These are phyloP conservation scores for Melanostoma scalare DNA, from an alignment of 2,888 invertebrate species.

Conservation along the genomic window DNA sequence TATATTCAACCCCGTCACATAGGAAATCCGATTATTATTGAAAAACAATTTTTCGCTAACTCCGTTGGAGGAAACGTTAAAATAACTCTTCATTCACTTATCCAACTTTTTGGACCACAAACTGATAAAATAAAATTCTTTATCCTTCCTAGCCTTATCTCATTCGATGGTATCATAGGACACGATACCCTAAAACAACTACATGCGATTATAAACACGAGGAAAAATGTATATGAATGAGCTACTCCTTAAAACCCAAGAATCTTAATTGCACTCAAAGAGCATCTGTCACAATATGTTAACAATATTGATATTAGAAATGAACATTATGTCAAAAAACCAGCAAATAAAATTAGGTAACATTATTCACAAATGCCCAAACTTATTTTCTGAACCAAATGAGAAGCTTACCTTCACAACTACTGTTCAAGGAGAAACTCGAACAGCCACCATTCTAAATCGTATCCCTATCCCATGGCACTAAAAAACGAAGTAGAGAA, in stretches of 20 bases:
- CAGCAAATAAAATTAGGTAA: too few species aligned
- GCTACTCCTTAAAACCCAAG: neutral
- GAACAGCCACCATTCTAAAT: constrained; percentile 74
- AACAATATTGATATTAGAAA: too few species aligned
- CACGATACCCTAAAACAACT: constrained; percentile 38
- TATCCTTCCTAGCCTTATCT: constrained; percentile 18
- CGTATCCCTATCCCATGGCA: constrained; percentile 77
- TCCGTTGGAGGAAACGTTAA: constrained; percentile 42
- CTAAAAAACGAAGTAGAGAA: too few species aligned
- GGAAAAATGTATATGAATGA: too few species aligned
- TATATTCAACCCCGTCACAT: constrained; percentile 37
- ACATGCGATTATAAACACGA: too few species aligned
- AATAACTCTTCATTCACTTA: constrained; percentile 1
- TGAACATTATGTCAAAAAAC: too few species aligned
- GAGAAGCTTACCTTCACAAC: constrained; percentile 3
- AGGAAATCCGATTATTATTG: constrained; percentile 36
- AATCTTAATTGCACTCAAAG: neutral
- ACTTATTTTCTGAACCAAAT: too few species aligned
- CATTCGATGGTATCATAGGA: constrained; percentile 44
- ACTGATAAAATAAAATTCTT: constrained; percentile 37
- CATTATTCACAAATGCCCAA: too few species aligned
- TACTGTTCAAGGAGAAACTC: constrained; percentile 76
- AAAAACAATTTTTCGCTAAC: constrained; percentile 49
- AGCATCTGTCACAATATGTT: too few species aligned
- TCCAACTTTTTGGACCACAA: constrained; percentile 1